Conservation (phyloP, 2,888 invertebrate genomes). For the Idaea straminata region DNA sequence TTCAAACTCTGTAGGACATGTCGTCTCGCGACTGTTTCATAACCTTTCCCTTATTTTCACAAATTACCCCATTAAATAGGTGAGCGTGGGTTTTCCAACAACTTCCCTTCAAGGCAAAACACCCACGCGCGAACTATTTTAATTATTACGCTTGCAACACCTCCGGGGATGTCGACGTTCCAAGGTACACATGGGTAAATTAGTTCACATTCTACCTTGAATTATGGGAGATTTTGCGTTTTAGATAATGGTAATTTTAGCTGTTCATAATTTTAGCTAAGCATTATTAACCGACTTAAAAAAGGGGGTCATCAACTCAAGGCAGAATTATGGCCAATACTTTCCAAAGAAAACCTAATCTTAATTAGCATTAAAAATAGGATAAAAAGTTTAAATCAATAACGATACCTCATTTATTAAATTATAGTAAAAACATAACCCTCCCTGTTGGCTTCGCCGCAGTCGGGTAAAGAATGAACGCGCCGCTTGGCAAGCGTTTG, state of each 20-base stretch:
- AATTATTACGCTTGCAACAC: slow-evolving; percentile 15
- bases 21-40: background rate
- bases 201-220: slow-evolving; percentile 1
- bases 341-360: too few species aligned
- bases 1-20: background rate
- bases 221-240: background rate
- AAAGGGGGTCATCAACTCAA: too few species aligned
- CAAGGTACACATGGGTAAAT: background rate
- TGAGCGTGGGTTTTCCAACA: background rate
- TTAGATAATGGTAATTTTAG: background rate
- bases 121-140: slow-evolving; percentile 11
- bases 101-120: slow-evolving; percentile 2
- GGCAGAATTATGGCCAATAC: too few species aligned
- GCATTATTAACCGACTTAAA: too few species aligned
- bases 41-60: background rate
- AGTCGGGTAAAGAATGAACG: too few species aligned
- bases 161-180: slow-evolving; percentile 9
- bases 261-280: background rate
- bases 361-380: too few species aligned
- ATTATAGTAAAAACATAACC: too few species aligned
- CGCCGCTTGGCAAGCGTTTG: too few species aligned
- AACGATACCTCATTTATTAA: too few species aligned
- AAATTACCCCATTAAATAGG: background rate
- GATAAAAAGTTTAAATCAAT: too few species aligned
- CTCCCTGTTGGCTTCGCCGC: too few species aligned